Conservation (phyloP, 1,140 invertebrate genomes). For the Oppia nitens region DNA sequence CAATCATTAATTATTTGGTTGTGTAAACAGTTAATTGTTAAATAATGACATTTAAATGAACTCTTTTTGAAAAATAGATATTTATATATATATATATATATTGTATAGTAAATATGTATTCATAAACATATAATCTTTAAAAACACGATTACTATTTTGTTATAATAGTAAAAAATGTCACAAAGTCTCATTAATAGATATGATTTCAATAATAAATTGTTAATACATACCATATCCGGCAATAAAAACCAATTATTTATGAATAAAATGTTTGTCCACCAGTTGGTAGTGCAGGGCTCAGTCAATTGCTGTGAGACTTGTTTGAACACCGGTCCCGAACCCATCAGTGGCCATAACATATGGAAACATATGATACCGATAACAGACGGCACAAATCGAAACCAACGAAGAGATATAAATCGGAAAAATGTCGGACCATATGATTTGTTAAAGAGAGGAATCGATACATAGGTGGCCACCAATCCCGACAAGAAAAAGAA, state of each 20-base stretch:
- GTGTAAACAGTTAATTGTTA: too few relatives aligned
- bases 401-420: not conserved
- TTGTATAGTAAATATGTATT: too few relatives aligned
- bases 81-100: too few relatives aligned
- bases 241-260: slow-evolving; percentile 6
- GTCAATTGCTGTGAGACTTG: not conserved
- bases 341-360: not conserved
- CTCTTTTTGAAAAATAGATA: too few relatives aligned
- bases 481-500: not conserved
- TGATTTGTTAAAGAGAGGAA: not conserved
- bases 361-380: slow-evolving; percentile 1
- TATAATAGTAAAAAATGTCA: not conserved
- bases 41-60: too few relatives aligned
- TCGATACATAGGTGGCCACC: not conserved
- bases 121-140: too few relatives aligned
- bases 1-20: too few relatives aligned
- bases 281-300: slow-evolving; percentile 5
- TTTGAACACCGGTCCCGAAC: slow-evolving; percentile 1
- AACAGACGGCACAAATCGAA: not conserved
- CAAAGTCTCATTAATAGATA: not conserved
- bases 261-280: slow-evolving; percentile 3
- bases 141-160: too few relatives aligned
- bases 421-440: not conserved
- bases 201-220: not conserved
- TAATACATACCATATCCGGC: slow-evolving; percentile 6